Evolutionary conservation across 2,888 invertebrate genomes (phyloP).

Genomic region (Furcula furcula): DNA sequence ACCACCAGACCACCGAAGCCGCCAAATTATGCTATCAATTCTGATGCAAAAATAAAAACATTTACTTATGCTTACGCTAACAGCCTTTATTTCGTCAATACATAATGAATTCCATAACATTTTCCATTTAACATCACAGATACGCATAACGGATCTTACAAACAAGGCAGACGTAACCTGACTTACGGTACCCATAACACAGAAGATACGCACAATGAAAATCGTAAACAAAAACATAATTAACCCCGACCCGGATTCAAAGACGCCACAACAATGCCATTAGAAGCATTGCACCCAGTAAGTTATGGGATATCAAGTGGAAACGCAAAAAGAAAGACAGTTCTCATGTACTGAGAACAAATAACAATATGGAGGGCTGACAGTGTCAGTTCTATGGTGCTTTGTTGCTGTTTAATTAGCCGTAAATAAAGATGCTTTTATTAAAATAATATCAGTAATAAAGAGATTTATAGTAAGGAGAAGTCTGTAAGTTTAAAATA

Average conservation of each 20-base stretch:
- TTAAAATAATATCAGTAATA: too few species aligned
- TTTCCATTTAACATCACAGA: not conserved
- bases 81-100: too few species aligned
- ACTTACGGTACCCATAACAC: conserved; percentile 16
- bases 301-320: conserved; percentile 12
- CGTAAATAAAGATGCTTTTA: conserved; percentile 5
- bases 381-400: conserved; percentile 12
- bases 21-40: too few species aligned
- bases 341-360: conserved; percentile 33
- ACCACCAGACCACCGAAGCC: too few species aligned
- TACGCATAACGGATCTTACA: not conserved
- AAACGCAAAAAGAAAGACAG: conserved; percentile 29
- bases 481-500: too few species aligned
- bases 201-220: conserved; percentile 29
- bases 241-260: conserved; percentile 48
- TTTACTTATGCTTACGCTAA: too few species aligned
- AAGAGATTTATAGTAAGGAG: too few species aligned
- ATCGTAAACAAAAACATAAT: conserved; percentile 45
- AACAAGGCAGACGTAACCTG: not conserved
- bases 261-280: conserved; percentile 30
- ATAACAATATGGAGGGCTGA: not conserved
- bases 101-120: too few species aligned
- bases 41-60: too few species aligned
- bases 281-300: conserved; percentile 18
- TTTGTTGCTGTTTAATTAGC: conserved; percentile 17